Percentiles rank a stretch among this genome's conserved stretches.
Evolutionary conservation across 2,888 invertebrate genomes (phyloP).

Genomic region (Bedellia somnulentella): DNA sequence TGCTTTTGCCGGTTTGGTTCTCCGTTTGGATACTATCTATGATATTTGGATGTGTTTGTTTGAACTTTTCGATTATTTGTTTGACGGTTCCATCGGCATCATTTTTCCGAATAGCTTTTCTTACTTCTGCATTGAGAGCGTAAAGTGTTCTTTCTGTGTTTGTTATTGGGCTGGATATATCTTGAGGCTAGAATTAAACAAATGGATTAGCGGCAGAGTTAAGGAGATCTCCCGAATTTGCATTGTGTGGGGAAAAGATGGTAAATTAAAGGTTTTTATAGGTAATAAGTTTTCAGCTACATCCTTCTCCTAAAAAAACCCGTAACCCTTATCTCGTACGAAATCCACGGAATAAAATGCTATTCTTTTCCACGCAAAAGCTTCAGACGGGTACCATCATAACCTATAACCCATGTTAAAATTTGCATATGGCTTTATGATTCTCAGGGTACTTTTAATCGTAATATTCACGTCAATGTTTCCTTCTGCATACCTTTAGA

Average conservation of each 20-base stretch:
- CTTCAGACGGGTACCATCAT: no score
- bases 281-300: no score
- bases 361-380: no score
- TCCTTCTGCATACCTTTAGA: constrained; percentile 41
- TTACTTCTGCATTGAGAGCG: constrained; percentile 30
- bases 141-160: constrained; percentile 27
- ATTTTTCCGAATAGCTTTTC: constrained; percentile 23
- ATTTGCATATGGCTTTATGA: no score
- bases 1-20: constrained; percentile 6
- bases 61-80: constrained; percentile 22
- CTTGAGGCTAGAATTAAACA: constrained; percentile 22
- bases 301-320: no score
- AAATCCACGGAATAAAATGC: no score
- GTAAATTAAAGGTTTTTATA: no score
- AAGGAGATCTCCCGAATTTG: neutral
- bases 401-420: no score
- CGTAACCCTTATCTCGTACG: no score
- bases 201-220: constrained; percentile 6
- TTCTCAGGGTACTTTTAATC: no score
- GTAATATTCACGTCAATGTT: no score
- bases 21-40: constrained; percentile 13
- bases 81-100: constrained; percentile 16
- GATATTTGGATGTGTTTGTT: constrained; percentile 9
- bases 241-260: no score
- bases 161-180: constrained; percentile 17